A percentile compares a stretch with the other conserved stretches of the same genome.
These are phyloP conservation scores for Teleopsis dalmanni DNA, from an alignment of 1,140 invertebrate genomes.

Conservation along the genomic window DNA sequence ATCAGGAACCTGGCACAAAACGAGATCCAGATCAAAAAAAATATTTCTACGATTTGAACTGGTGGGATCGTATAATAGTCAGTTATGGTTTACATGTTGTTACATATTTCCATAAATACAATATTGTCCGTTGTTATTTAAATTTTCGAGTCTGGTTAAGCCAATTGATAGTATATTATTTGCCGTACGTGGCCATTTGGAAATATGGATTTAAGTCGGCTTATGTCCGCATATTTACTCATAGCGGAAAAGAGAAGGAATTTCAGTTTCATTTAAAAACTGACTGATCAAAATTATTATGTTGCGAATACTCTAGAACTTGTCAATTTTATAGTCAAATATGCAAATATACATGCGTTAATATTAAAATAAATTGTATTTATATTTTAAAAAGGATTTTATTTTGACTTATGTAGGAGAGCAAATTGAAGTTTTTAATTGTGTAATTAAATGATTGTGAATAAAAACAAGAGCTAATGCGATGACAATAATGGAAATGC, in stretches of 20 bases:
- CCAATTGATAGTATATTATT: conserved; percentile 30
- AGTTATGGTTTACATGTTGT: conserved; percentile 32
- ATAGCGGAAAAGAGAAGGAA: conserved; percentile 20
- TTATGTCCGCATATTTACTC: conserved; percentile 35
- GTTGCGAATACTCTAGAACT: too few relatives aligned
- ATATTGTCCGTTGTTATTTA: conserved; percentile 33
- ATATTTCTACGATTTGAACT: conserved; percentile 29
- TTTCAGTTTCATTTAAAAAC: conserved; percentile 25
- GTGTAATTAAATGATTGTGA: too few relatives aligned
- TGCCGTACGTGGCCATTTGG: conserved; percentile 39
- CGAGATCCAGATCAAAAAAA: conserved; percentile 22
- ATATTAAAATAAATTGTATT: too few relatives aligned
- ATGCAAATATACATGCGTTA: too few relatives aligned
- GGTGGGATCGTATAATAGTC: conserved; percentile 33
- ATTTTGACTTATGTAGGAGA: too few relatives aligned
- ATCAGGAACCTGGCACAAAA: conserved; percentile 17
- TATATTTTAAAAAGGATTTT: too few relatives aligned
- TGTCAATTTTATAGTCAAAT: too few relatives aligned
- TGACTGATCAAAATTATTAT: too few relatives aligned
- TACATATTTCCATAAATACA: conserved; percentile 32
- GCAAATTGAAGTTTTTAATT: too few relatives aligned
- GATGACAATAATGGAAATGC: too few relatives aligned
- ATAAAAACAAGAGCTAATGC: too few relatives aligned
- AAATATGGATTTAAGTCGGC: conserved; percentile 30
- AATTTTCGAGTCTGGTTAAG: conserved; percentile 33